Base-by-base conservation (phyloP, 2,888 invertebrate genomes). In the Conomelus anceps region DNA sequence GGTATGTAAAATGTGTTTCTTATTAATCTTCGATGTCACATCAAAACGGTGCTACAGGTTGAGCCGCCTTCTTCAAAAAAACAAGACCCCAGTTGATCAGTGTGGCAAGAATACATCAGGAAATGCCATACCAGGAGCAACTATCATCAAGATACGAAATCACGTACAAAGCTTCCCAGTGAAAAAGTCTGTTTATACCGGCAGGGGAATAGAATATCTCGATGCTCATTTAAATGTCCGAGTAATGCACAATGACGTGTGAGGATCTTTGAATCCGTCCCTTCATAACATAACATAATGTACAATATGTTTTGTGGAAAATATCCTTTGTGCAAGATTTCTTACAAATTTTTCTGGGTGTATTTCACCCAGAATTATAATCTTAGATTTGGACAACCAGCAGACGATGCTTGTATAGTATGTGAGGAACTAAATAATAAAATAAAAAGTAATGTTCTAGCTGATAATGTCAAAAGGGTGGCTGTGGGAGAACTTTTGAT, bases 1-100 rank as follows among this genome's bases (percentile, higher is more conserved):
- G 23, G 89, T 87, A 89, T 89, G 87, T 89, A 87, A 87, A 34
- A 86, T 63, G 23, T 84, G 23, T 9, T 89, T 89, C 63, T 26
- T 89, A 7, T 23, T 22, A n/a, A 63, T 23, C 4, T 89, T 85
- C 24, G 86, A n/a, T 11, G 84, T 22, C 22, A 63, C 89, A 23
- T 3, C 34, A n/a, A 87, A 89, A 20, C 87, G 34, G n/a, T 86
- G 34, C 20, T 41, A 87, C 17, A 24, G 89, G 3, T 23, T 89
- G 1, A 26, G 26, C 6, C 87, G 85, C 26, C 63, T 89, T 17
- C 22, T 89, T 22, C 86, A 89, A 22, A 22, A 29, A 84, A 41
- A 87, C 26, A n/a, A 87, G 85, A 89, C 87, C 0, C 87, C 89
- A 22, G 22, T 9, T 9, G 89, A 87, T 22, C 86, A 89, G 7